Evolutionary conservation across 2,888 invertebrate species (phyloP), one percentile per base, ranked within the genome.

Genomic region (Athripsodes cinereus): DNA sequence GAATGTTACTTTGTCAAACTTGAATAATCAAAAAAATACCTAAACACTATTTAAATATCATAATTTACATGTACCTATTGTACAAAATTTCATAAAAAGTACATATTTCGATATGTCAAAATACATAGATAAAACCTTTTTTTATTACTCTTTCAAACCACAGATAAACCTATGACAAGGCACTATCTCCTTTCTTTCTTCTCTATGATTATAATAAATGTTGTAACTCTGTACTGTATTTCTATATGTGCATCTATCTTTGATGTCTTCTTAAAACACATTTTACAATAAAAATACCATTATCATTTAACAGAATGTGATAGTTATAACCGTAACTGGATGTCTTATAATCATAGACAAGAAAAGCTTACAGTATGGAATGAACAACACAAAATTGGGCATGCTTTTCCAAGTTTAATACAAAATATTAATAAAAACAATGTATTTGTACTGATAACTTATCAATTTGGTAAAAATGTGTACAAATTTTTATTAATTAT

Each of bases 181-280:
- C 59, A 62, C 62, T 51, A 55, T 60, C 60, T 63, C 55, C 60
- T 62, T 49, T 60, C 22, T 55, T 51, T 52, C 55, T 48, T 50
- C 55, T 58, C 55, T 58, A 58, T 64, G 58, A 62, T 61, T 50
- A 62, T 60, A n/a, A n/a, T n/a, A 40, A 40, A 40, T 40, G 22
- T 21, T 26, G 26, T 26, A 26, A 3, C 26, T 26, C 26, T 26
- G 26, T 26, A 6, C 10, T 10, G 26, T 26, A 13, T 16, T 40
- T 48, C 11, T 48, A 2, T 48, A 16, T 48, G 48, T 48, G n/a
- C n/a, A n/a, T n/a, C 19, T 19, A 10, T 48, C 21, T 21, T 48
- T 48, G n/a, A 18, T 18, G 5, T 16, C 19, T 13, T 48, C 21
- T 19, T 48, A 48, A 20, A 20, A 20, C 21, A 48, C 16, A 21